These are phyloP conservation scores for Agrochola circellaris DNA, from an alignment of 2,888 invertebrate species.

Conservation along the genomic window DNA sequence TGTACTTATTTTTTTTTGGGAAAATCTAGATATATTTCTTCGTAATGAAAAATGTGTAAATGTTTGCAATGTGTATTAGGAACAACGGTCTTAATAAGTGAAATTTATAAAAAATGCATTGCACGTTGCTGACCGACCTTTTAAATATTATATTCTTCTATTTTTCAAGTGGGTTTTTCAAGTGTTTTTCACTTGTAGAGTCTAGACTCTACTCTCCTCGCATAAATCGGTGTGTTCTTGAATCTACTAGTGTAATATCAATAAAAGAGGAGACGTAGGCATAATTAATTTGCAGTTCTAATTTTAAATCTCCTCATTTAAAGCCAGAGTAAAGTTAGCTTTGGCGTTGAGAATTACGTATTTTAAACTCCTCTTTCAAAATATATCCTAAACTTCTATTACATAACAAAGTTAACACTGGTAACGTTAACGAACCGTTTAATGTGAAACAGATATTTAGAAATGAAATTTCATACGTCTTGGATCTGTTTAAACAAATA, in stretches of 20 bases:
- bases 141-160: neutral
- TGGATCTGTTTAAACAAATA: constrained; percentile 40
- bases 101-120: neutral
- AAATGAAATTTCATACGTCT: constrained; percentile 29
- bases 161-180: neutral
- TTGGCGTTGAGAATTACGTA: constrained; percentile 18
- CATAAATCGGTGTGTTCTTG: constrained; percentile 25
- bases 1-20: neutral
- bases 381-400: constrained; percentile 28
- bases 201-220: neutral
- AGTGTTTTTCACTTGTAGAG: too few species aligned
- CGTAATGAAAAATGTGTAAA: neutral
- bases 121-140: neutral
- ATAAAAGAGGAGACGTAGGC: neutral
- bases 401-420: constrained; percentile 49
- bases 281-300: constrained; percentile 7
- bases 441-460: constrained; percentile 41
- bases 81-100: neutral
- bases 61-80: neutral
- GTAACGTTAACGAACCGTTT: constrained; percentile 58
- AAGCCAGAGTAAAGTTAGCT: constrained; percentile 44
- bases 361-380: constrained; percentile 25
- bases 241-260: constrained; percentile 23
- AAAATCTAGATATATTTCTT: neutral
- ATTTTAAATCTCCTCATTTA: constrained; percentile 13